Base-by-base conservation (phyloP, 2,113 vertebrate species). In the Trematocara marginatum region DNA sequence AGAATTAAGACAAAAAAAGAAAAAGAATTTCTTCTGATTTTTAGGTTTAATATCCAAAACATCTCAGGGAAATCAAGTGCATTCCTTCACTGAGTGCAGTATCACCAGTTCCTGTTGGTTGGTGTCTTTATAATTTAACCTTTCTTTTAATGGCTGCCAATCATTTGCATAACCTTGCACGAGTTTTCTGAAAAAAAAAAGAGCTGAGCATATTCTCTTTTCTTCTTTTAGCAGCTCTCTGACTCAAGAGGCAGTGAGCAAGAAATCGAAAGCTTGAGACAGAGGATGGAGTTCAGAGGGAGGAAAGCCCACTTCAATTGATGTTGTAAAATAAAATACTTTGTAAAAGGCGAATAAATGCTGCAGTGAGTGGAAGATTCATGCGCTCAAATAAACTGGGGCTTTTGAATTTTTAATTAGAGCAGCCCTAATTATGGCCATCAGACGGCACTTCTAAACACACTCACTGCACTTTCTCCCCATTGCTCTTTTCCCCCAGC, bases 331-430 rank as follows among this genome's bases (percentile, higher is more conserved):
- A 98, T 98, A 98, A 98, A 99, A 99, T 97, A 98, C 97, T 98
- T 97, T 97, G 97, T 97, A 98, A 98, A 98, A 92, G 93, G 96
- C 97, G 98, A 98, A 99, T 98, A 98, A 99, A 99, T 97, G 98
- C 97, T 87, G 90, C 95, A 97, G 97, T 95, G 95, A 92, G 90
- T 90, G 88, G 93, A 98, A 98, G 98, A 99, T 98, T 99, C 97
- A 98, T 99, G 98, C 93, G 97, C 98, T 99, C 98, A 99, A 99
- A 99, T 98, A 99, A 99, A 98, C 97, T 97, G 97, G 97, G 96
- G 96, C 96, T 98, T 98, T 97, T 99, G 98, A 98, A 99, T 99
- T 99, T 99, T 99, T 99, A 99, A 99, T 99, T 99, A 97, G 97
- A 93, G 90, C 94, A 95, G 96, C 97, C 97, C 98, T 99, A 99